These are phyloP conservation scores for Anguilla pacifica DNA, from an alignment of 2,797 vertebrate genomes.

Conservation along the genomic window DNA sequence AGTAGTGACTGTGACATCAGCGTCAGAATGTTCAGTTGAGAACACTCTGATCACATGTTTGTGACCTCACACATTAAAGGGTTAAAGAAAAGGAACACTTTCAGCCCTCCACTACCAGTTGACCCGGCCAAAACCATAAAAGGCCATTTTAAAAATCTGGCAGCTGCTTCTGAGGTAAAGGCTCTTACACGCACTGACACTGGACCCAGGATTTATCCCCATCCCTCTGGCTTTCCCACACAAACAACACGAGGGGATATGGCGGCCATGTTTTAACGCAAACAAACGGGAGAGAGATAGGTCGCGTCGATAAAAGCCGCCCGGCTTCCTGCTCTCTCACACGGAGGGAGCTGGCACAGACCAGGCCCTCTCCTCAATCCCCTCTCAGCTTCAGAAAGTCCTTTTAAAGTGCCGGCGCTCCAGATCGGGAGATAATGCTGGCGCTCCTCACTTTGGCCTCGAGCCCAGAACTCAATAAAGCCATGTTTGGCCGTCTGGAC, in stretches of 20 bases:
- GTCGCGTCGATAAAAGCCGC: constrained; percentile 18
- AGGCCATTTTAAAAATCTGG: background rate
- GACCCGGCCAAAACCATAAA: background rate
- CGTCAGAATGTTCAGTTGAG: no score
- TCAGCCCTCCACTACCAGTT: background rate
- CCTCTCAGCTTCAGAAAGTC: constrained; percentile 58
- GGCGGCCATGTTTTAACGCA: constrained; percentile 21
- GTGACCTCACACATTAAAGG: no score
- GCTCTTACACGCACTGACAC: background rate
- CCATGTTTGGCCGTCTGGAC: constrained; percentile 47
- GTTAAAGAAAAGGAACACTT: background rate
- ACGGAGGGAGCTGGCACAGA: constrained; percentile 9
- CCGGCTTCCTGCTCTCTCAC: constrained; percentile 13
- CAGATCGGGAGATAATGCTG: constrained; percentile 39
- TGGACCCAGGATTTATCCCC: background rate
- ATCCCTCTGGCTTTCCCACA: constrained; percentile 19
- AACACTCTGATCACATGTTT: no score
- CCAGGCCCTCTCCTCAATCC: constrained; percentile 41
- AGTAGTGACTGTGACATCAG: no score
- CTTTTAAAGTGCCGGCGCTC: constrained; percentile 66
- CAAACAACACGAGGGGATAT: constrained; percentile 36
- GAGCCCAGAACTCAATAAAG: constrained; percentile 44
- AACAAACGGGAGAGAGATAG: constrained; percentile 27
- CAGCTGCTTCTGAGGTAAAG: background rate
- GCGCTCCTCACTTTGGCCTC: constrained; percentile 55